Base-by-base conservation (phyloP, 2,888 invertebrate genomes). In the Alviniconcha strummeri region DNA sequence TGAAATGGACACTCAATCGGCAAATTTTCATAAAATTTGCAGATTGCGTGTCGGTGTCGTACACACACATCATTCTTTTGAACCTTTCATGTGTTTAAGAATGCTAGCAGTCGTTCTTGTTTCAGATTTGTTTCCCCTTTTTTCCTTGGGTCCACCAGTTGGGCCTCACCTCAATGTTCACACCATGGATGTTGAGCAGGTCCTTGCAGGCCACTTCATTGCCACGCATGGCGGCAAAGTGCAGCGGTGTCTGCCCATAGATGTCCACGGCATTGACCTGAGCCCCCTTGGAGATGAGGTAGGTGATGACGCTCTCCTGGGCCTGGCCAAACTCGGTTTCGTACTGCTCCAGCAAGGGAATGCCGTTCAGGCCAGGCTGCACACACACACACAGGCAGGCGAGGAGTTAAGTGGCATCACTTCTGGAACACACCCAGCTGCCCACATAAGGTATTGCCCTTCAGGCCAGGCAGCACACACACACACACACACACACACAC, bases 141-240 rank as follows among this genome's bases (percentile, higher is more conserved):
- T 36, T 36, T 36, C 36, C 36, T 36, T 3, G 36, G 36, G 36
- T 36, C 36, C 36, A 36, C 36, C 36, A 36, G 36, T 36, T 3
- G 36, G 36, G 36, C 15, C 86, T 86, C 86, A 94, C 94, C 91
- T 96, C 95, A 0, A 96, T 95, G 89, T 96, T 95, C 0, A 96
- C 36, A 4, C 13, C 72, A 57, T 3, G 8, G 60, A 74, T 57
- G 60, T 96, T 95, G 67, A 98, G 93, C 77, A 98, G 94, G 71
- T 96, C 94, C 90, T 95, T 95, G 4, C 96, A 95, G 86, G 96
- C 96, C 86, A 96, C 96, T 72, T 95, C 95, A 89, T 96, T 96
- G 52, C 97, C 97, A 17, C 96, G 95, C 92, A 96, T 96, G 84
- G 97, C 96, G 80, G 97, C 96, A 88, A 97, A 95, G 93, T 98